A percentile compares a stretch with the other conserved stretches of the same genome.
Evolutionary conservation across 1,140 invertebrate species (phyloP).

Genomic region (Odontomachus brunneus): DNA sequence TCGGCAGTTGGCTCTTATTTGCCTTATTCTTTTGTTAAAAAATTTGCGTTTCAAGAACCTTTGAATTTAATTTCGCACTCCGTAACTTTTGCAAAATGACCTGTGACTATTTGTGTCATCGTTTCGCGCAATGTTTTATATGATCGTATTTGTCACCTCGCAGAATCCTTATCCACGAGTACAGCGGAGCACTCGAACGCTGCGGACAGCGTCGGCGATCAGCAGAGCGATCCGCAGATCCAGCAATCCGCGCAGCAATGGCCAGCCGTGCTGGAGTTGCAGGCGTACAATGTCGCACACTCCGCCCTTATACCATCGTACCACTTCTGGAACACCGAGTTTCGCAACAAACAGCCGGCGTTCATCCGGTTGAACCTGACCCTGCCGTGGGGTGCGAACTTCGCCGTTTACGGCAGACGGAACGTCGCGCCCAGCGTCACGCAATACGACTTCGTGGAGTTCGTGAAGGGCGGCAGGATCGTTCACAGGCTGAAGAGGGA

Average conservation of each 20-base stretch:
- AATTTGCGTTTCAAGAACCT: too few relatives aligned
- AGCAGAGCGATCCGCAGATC: slow-evolving; percentile 87
- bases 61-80: too few relatives aligned
- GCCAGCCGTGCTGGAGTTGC: slow-evolving; percentile 92
- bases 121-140: not conserved
- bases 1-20: too few relatives aligned
- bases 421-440: slow-evolving; percentile 97
- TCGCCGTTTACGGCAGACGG: slow-evolving; percentile 96
- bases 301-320: slow-evolving; percentile 93
- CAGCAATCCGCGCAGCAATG: slow-evolving; percentile 91
- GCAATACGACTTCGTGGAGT: slow-evolving; percentile 98
- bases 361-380: slow-evolving; percentile 96
- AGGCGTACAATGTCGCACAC: slow-evolving; percentile 93
- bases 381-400: slow-evolving; percentile 95
- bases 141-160: not conserved
- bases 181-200: slow-evolving; percentile 89
- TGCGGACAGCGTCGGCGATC: slow-evolving; percentile 83
- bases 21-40: too few relatives aligned
- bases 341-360: slow-evolving; percentile 94
- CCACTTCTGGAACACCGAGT: slow-evolving; percentile 96
- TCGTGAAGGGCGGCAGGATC: slow-evolving; percentile 92
- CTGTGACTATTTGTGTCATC: too few relatives aligned
- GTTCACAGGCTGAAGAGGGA: slow-evolving; percentile 89
- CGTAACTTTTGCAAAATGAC: too few relatives aligned
- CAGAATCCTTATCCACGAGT: slow-evolving; percentile 89